Evolutionary conservation across 1,140 invertebrate species (phyloP), one percentile per base, ranked within the genome.

Genomic region (Drosophila carrolli): DNA sequence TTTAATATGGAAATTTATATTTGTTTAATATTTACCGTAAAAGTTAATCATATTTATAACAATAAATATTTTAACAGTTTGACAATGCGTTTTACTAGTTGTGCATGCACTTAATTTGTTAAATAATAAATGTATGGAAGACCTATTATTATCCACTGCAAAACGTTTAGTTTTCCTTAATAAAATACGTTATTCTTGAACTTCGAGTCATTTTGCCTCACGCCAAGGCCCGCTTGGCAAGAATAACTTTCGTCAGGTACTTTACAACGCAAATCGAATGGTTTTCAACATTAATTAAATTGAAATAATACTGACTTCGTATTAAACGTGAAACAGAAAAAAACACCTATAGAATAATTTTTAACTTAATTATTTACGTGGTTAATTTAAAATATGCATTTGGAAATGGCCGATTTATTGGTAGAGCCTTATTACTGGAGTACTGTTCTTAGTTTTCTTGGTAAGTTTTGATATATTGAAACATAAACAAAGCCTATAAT

Each of bases 61-160:
- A 78, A 85, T 85, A 81, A 85, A 86, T 86, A 71, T 81, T 86
- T 81, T 13, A 86, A 67, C 59, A 75, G 41, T 60, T 59, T 16
- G 13, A 37, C 51, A 37, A 43, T 41, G 37, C 44, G 23, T 53
- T 47, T 51, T 27, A 62, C 35, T 43, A 16, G 37, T 10, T 67
- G 35, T 74, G 65, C 50, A 53, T 68, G 76, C 81, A 77, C 46
- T 68, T 68, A 84, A 83, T 63, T 60, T 43, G 13, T 38, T 38
- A 66, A 59, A 54, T 32, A 57, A 14, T 32, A 32, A 16, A 68
- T 56, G 14, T 44, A 35, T 13, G 44, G 53, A 35, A 55, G 19
- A 29, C 27, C 35, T 32, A 40, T 46, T 23, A 48, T 14, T 57
- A 65, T 8, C 13, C 11, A 14, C 9, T 37, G 7, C 7, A 58